phyloP scores from a whole-genome alignment of 2,797 vertebrate species.

The Mormyrus proboscirostris region DNA sequence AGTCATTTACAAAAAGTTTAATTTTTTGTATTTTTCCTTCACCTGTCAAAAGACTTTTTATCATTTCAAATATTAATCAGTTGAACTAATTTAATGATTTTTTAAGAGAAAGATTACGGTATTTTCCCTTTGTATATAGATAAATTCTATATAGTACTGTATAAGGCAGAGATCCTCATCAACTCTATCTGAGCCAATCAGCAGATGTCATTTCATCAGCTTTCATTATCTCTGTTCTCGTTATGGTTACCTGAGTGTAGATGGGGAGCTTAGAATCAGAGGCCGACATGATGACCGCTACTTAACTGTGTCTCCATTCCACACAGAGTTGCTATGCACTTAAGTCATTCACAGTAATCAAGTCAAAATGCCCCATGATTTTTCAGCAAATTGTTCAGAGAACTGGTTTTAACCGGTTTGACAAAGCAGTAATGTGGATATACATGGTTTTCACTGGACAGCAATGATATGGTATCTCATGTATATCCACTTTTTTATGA shows the following conservation, averaged over 20 bases:
- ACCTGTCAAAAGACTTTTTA: neutral
- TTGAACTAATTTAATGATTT: conserved; percentile 62
- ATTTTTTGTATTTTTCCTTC: neutral
- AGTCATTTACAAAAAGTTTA: neutral
- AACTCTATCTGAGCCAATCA: conserved; percentile 67
- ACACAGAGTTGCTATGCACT: neutral
- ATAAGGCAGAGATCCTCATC: conserved; percentile 67
- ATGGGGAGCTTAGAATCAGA: neutral
- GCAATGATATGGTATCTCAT: neutral
- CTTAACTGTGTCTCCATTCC: neutral
- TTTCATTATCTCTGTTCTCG: conserved; percentile 38
- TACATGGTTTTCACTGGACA: too few species aligned
- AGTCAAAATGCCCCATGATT: neutral
- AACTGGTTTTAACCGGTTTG: neutral
- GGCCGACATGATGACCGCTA: neutral
- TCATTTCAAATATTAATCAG: conserved; percentile 54
- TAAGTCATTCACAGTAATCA: neutral
- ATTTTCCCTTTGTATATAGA: conserved; percentile 67
- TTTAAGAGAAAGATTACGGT: conserved; percentile 66
- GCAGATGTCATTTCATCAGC: conserved; percentile 49
- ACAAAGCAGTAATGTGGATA: neutral
- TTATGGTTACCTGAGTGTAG: neutral
- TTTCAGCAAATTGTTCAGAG: neutral
- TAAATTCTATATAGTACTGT: conserved; percentile 59
- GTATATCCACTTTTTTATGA: neutral